A percentile compares a stretch with the other conserved stretches of the same genome.
These are phyloP conservation scores for Philypnodon macrostomus DNA, from an alignment of 2,797 vertebrate genomes.

Conservation along the genomic window DNA sequence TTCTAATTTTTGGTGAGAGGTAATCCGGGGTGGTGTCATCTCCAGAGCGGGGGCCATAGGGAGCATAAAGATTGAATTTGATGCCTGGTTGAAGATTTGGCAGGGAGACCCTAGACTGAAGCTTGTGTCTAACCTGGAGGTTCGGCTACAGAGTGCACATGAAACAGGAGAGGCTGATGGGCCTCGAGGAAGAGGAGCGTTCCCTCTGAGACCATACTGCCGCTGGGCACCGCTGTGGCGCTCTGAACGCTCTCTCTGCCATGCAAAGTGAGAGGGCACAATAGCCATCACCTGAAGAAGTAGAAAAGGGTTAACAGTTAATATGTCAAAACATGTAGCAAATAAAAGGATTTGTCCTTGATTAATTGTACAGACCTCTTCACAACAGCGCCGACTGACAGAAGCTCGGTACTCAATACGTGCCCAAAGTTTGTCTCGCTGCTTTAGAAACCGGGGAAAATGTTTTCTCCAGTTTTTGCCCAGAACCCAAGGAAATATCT, in stretches of 20 bases:
- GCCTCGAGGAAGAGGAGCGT: slow-evolving; percentile 73
- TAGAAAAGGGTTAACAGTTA: background rate
- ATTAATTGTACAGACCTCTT: slow-evolving; percentile 82
- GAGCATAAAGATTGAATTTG: slow-evolving; percentile 2
- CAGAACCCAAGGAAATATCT: slow-evolving; percentile 96
- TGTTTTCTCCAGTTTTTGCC: slow-evolving; percentile 89
- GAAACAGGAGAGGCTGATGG: slow-evolving; percentile 77
- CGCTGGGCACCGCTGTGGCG: slow-evolving; percentile 88
- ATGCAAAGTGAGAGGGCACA: slow-evolving; percentile 84
- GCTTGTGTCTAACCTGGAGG: slow-evolving; percentile 50
- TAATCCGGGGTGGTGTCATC: slow-evolving; percentile 42
- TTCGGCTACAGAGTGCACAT: slow-evolving; percentile 72
- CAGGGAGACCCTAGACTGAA: slow-evolving; percentile 64
- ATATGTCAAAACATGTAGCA: background rate
- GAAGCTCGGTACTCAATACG: slow-evolving; percentile 90
- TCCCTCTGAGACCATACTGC: slow-evolving; percentile 59
- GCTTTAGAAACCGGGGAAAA: slow-evolving; percentile 86
- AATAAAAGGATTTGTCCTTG: too few relatives aligned
- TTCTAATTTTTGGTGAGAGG: background rate
- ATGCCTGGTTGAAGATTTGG: slow-evolving; percentile 48
- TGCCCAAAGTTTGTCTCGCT: slow-evolving; percentile 89
- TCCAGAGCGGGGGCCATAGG: slow-evolving; percentile 36
- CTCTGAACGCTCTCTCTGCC: slow-evolving; percentile 85
- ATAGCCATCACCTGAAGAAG: slow-evolving; percentile 90
- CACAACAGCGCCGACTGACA: slow-evolving; percentile 92